phyloP scores from a whole-genome alignment of 2,113 vertebrate species.

The Cryptomyrus ogoouensis region DNA sequence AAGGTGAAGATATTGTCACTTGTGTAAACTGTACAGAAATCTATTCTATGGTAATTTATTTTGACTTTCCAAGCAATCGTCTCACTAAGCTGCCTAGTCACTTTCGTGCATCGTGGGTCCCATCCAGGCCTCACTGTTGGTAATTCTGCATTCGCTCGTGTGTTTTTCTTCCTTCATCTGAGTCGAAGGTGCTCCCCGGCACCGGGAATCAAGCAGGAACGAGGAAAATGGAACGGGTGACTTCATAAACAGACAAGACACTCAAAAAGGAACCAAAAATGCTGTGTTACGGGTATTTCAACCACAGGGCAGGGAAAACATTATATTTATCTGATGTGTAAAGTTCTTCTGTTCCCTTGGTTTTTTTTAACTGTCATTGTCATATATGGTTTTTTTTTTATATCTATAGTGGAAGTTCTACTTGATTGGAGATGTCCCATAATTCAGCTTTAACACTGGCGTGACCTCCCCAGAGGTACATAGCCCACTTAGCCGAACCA shows the following conservation, averaged over 20 bases:
- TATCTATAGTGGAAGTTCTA: background rate
- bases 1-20: slow-evolving; percentile 13
- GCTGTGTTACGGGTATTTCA: slow-evolving; percentile 17
- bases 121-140: background rate
- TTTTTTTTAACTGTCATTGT: background rate
- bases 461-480: background rate
- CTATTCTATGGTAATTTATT: slow-evolving; percentile 19
- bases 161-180: background rate
- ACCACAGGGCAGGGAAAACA: background rate
- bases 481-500: background rate
- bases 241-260: background rate
- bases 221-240: background rate
- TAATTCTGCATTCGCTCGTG: background rate
- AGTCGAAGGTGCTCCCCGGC: background rate
- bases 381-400: background rate
- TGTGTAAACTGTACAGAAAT: slow-evolving; percentile 17
- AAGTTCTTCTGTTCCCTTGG: background rate
- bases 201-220: background rate
- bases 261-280: background rate
- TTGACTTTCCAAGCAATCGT: background rate
- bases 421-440: background rate
- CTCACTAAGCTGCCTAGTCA: background rate
- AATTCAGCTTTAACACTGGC: background rate
- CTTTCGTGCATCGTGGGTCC: background rate
- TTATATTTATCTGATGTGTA: background rate